Evolutionary conservation across 2,888 invertebrate species (phyloP), one percentile per base, ranked within the genome.

Genomic region (Phrixothrix hirtus): DNA sequence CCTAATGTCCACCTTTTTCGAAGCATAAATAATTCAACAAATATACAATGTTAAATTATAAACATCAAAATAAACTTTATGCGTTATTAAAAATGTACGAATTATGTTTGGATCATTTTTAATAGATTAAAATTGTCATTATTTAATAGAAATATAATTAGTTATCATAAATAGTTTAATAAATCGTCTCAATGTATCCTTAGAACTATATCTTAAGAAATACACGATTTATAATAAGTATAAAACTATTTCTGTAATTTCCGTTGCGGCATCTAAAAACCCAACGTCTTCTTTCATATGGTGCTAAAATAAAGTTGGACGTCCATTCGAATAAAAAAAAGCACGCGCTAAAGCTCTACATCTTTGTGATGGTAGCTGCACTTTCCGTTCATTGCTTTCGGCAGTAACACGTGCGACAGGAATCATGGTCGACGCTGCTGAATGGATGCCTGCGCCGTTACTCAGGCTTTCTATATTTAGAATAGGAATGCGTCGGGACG

Each of bases 401-500:
- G 44, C 17, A 35, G 49, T 39, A 55, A 52, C 58, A 58, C 58
- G 58, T 58, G 58, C 56, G 51, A 46, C 59, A 59, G 59, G 60
- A 59, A 59, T 61, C 58, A 65, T 60, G 62, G 63, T 57, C 58
- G 52, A 37, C 54, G 55, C 32, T 60, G 55, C 53, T 64, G 66
- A 67, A 67, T 69, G 70, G 66, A 71, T 70, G 69, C 71, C 66
- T 66, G 63, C 59, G 63, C 57, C 60, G 68, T 72, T 71, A 73
- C 72, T 72, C 70, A 73, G 68, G 65, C 55, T 58, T 57, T 66
- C 73, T 75, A 75, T 70, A 68, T 74, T 63, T 57, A 71, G 66
- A 59, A 35, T 53, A 66, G 72, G 73, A 73, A 74, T 74, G 75
- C 74, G 73, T 71, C 72, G 68, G 63, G 74, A 72, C 73, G 74